Conservation (phyloP, 2,113 vertebrate genomes). For the Pelobates fuscus region DNA sequence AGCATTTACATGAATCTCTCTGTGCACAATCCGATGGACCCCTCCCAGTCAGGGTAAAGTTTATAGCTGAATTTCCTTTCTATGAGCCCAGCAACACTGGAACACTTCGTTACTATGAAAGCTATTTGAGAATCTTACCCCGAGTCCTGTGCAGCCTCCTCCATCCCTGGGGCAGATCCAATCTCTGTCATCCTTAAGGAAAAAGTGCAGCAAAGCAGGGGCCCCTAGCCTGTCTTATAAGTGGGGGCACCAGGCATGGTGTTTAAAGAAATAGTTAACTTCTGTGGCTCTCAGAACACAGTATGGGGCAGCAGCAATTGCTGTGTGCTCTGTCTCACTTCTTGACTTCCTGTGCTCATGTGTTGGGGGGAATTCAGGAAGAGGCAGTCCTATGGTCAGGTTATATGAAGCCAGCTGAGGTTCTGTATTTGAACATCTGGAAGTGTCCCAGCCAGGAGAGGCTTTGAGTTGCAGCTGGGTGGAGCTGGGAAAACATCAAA, state of each 20-base stretch:
- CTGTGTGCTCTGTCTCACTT: conserved; percentile 62
- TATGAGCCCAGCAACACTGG: too few species aligned
- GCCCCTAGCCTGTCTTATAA: neutral
- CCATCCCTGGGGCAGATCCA: neutral
- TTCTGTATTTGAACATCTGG: neutral
- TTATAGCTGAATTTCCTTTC: too few species aligned
- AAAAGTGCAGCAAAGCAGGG: neutral
- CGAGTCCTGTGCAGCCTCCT: neutral
- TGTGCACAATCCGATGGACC: too few species aligned
- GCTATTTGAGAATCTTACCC: conserved; percentile 6
- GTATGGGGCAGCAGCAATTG: conserved; percentile 20
- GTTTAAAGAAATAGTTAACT: too few species aligned
- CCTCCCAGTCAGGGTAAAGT: too few species aligned
- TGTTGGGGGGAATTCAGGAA: conserved; percentile 77
- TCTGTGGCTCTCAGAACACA: neutral
- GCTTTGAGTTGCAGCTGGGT: neutral
- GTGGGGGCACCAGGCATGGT: conserved; percentile 17
- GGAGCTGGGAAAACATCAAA: conserved; percentile 5
- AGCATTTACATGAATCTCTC: too few species aligned
- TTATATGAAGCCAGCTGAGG: neutral
- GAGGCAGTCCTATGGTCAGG: conserved; percentile 82
- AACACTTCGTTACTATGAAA: neutral
- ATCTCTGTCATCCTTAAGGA: neutral
- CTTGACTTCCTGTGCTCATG: conserved; percentile 79
- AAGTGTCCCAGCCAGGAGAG: neutral